Evolutionary conservation across 1,140 invertebrate genomes (phyloP), one percentile per base, ranked within the genome.

Genomic region (Drosophila varians): DNA sequence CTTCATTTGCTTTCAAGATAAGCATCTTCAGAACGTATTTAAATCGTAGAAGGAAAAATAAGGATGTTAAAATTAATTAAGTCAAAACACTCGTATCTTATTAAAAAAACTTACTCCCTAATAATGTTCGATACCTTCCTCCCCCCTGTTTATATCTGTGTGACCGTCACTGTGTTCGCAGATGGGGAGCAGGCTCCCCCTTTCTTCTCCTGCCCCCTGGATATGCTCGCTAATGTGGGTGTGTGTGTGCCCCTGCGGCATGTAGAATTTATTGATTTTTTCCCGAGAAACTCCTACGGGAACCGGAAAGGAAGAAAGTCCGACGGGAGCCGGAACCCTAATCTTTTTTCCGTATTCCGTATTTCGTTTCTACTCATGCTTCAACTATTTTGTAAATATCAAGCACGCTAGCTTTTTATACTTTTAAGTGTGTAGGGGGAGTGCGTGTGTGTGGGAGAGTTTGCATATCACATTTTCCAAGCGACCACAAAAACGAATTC

Each of bases 211-310:
- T 69, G 60, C 57, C 74, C 61, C 74, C 43, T 56, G 49, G 56
- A 31, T 31, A 31, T 9, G 28, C 28, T 4, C n/a, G 28, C 28
- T 45, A 38, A 55, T 58, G 36, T 55, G 26, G 38, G 45, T 48
- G 21, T 52, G 45, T 28, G 26, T 28, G 26, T 31, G 46, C 68
- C 12, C 61, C 48, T 65, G 43, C 40, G 54, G 26, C 55, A 70
- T 79, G 80, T 84, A 69, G 57, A 77, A 66, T 62, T 54, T 86
- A 86, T 86, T 72, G 82, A 86, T 86, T 86, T 77, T 42, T 87
- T 77, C 58, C 69, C 54, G 55, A 58, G 45, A 53, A 83, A 83
- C 77, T 77, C 76, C 68, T 61, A 66, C 52, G 60, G 66, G 61
- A 56, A 51, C 31, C 11, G 21, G 23, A 28, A 26, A 38, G 31